A percentile compares a stretch with the other conserved stretches of the same genome.
These are phyloP conservation scores for Cantharis rustica DNA, from an alignment of 2,888 invertebrate genomes.

Conservation along the genomic window DNA sequence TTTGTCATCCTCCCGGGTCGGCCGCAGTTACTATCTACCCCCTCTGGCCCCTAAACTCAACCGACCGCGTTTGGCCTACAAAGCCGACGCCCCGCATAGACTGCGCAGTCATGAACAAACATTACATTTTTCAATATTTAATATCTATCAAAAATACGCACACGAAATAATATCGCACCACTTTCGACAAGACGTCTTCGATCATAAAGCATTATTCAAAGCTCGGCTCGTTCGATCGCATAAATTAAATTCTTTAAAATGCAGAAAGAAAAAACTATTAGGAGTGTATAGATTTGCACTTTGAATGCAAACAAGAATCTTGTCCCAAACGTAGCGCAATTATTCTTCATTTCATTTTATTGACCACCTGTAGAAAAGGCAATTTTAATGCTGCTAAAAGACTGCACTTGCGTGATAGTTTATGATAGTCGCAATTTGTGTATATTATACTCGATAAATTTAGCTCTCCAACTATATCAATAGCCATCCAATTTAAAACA, in stretches of 20 bases:
- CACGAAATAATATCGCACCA: not conserved
- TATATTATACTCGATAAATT: conserved; percentile 2
- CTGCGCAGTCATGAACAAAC: conserved; percentile 52
- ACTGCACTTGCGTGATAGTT: conserved; percentile 19
- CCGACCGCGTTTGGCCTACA: conserved; percentile 36
- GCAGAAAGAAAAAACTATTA: not conserved
- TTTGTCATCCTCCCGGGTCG: conserved; percentile 69
- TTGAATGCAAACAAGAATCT: conserved; percentile 26
- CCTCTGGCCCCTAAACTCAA: conserved; percentile 42
- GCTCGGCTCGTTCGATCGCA: not conserved
- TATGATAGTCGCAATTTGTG: conserved; percentile 12
- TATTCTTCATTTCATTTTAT: conserved; percentile 31
- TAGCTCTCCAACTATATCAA: not conserved
- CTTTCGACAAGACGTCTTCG: not conserved
- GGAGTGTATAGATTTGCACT: not conserved
- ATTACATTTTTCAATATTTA: conserved; percentile 52
- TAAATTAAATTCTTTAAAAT: not conserved
- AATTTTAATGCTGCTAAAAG: conserved; percentile 28
- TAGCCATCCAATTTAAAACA: not conserved
- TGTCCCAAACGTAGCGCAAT: conserved; percentile 25
- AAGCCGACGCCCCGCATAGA: conserved; percentile 40
- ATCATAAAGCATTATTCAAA: not conserved
- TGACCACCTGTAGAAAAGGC: conserved; percentile 31
- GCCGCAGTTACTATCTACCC: conserved; percentile 55
- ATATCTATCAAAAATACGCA: conserved; percentile 8